These are phyloP conservation scores for Phylloscopus collybita DNA, from an alignment of 2,797 vertebrate genomes.

Conservation along the genomic window DNA sequence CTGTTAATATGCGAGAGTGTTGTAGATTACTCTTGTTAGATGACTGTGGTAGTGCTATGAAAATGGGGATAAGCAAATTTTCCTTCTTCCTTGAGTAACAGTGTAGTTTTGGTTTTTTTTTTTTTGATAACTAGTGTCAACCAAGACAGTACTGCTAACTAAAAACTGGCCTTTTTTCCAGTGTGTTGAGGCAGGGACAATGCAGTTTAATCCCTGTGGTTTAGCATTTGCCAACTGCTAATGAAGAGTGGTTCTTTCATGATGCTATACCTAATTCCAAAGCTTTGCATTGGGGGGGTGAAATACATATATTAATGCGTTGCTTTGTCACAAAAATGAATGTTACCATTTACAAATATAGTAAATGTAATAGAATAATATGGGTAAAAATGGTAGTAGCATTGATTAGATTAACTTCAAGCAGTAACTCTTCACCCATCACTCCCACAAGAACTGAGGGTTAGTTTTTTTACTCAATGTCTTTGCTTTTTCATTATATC, in stretches of 20 bases:
- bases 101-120: neutral
- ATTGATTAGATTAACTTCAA: neutral
- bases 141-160: too few species aligned
- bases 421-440: neutral
- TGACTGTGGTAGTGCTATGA: neutral
- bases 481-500: neutral
- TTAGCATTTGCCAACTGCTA: accelerated
- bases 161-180: neutral
- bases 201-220: neutral
- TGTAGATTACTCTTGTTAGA: neutral
- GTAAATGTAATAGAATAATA: neutral
- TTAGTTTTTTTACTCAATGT: neutral
- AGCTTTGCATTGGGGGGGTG: neutral
- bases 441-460: neutral
- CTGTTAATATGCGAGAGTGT: neutral
- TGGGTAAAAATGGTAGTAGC: neutral
- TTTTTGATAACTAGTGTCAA: too few species aligned
- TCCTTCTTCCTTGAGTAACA: neutral
- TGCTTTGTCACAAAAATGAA: neutral
- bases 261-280: neutral
- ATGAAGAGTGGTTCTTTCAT: neutral
- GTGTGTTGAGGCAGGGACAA: accelerated
- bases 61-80: neutral
- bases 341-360: neutral
- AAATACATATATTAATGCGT: neutral